Percentiles rank a stretch among this genome's conserved stretches.
phyloP scores from a whole-genome alignment of 2,797 vertebrate genomes.

The Eurystomus glaucurus region DNA sequence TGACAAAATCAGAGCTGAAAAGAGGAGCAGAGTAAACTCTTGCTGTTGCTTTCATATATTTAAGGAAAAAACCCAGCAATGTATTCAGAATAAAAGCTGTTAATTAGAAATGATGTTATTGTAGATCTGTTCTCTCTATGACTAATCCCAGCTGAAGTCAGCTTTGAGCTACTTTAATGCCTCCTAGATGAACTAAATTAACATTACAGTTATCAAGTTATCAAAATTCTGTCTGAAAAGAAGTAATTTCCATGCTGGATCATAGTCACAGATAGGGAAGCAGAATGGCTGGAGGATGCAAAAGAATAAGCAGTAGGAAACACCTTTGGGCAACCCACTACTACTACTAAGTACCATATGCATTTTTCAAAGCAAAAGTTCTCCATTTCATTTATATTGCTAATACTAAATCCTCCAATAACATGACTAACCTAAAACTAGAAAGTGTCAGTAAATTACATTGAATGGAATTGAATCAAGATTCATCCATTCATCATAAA shows the following conservation, averaged over 20 bases:
- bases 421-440: not conserved
- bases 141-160: not conserved
- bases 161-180: not conserved
- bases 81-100: not conserved
- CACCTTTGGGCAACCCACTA: not conserved
- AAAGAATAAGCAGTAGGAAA: not conserved
- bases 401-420: not conserved
- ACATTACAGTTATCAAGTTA: not conserved
- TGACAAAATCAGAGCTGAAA: not conserved
- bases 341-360: not conserved
- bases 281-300: not conserved
- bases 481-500: not conserved
- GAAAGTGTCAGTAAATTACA: not conserved
- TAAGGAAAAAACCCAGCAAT: not conserved
- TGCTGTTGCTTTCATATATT: not conserved
- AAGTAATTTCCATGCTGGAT: not conserved
- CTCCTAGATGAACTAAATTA: not conserved
- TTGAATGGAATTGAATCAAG: not conserved
- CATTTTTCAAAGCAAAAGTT: not conserved
- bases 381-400: not conserved
- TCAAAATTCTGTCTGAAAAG: not conserved
- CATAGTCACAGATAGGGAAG: not conserved
- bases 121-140: not conserved
- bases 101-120: not conserved
- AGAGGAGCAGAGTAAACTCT: not conserved